Percentiles rank a stretch among this genome's conserved stretches.
These are phyloP conservation scores for Hypotaenidia philippensis DNA, from an alignment of 2,797 vertebrate genomes.

Conservation along the genomic window DNA sequence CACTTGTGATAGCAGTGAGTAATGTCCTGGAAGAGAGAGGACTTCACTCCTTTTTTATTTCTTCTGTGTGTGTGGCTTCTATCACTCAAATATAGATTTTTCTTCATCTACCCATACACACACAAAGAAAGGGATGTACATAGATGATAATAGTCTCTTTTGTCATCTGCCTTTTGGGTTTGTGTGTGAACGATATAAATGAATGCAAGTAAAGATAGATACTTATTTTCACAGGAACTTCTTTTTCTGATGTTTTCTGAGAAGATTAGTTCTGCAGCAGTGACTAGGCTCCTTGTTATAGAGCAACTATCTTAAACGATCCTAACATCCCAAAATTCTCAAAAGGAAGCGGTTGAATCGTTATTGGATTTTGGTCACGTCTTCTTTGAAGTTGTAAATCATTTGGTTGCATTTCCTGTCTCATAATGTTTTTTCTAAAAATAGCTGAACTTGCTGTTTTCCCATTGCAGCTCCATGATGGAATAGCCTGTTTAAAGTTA, in stretches of 20 bases:
- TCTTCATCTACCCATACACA: not conserved
- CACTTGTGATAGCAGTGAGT: not conserved
- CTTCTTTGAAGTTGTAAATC: conserved; percentile 15
- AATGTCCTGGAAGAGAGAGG: not conserved
- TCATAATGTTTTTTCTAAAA: conserved; percentile 30
- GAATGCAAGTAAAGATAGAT: not conserved
- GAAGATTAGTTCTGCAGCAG: not conserved
- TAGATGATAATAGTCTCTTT: not conserved
- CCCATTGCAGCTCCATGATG: not conserved
- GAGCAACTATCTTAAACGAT: not conserved
- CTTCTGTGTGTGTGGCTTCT: not conserved
- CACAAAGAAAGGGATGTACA: rapidly evolving
- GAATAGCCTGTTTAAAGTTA: conserved; percentile 7
- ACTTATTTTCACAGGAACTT: not conserved
- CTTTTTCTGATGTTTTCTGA: not conserved
- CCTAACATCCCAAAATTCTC: not conserved
- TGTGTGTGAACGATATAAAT: not conserved
- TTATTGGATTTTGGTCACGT: not conserved
- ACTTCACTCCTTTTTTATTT: not conserved
- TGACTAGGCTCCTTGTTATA: not conserved
- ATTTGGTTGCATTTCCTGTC: conserved; percentile 51
- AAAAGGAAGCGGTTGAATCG: not conserved
- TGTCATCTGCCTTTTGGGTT: not conserved
- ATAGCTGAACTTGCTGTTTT: conserved; percentile 5
- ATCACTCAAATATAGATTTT: not conserved